Evolutionary conservation across 1,140 invertebrate species (phyloP), one percentile per base, ranked within the genome.

Genomic region (Pseudomyrmex concolor): DNA sequence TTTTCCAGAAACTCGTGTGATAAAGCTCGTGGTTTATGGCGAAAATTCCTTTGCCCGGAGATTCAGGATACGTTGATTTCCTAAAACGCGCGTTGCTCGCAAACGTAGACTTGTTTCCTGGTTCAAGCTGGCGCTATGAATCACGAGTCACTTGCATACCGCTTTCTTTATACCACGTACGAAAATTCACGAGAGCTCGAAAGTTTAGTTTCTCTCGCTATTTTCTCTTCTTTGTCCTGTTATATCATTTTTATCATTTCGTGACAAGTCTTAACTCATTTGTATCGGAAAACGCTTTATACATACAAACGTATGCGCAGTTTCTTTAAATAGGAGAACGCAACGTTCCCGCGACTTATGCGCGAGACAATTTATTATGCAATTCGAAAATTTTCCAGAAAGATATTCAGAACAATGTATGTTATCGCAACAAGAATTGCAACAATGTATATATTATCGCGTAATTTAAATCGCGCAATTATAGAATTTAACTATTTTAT

Each of bases 11-110:
- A 84, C 71, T 50, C 34, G 15, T 59, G 71, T 60, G 86, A 87
- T 86, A 87, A 87, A 86, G 71, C 84, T 67, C 63, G 84, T 86
- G 78, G 86, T 83, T 86, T 87, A 87, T 86, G 66, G 84, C 71
- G 10, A 45, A 86, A 83, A 87, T 87, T 83, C 84, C 48, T 76
- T 67, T 54, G n/a, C 57, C 0, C 25, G 34, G 34, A 43, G 43
- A 70, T 55, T 64, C 67, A 7, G 60, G 55, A 84, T 22, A 57
- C 62, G 17, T 55, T 74, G 64, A 85, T 51, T 76, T 70, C 45
- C 43, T 0, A 57, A 3, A 7, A 34, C 34, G 34, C 12, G 22
- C 51, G 34, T 55, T 57, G 22, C 25, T 17, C 45, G 66, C 64
- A 7, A 70, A 78, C 43, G 34, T 25, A 25, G 64, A 78, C 64